Evolutionary conservation across 1,140 invertebrate genomes (phyloP).

Genomic region (Aporrectodea caliginosa): DNA sequence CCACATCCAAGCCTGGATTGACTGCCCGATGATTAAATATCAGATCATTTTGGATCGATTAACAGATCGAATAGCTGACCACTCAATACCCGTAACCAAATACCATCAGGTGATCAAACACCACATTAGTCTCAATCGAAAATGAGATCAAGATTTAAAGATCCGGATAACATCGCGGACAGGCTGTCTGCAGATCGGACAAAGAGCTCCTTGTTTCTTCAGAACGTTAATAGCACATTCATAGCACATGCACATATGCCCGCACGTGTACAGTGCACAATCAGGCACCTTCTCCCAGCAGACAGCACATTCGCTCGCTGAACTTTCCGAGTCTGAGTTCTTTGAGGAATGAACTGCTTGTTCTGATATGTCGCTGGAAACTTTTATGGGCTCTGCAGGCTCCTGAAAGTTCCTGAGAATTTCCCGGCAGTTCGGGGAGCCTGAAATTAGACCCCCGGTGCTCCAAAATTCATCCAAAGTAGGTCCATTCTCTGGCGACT

Average conservation of each 20-base stretch:
- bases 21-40: not conserved
- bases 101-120: not conserved
- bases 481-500: not conserved
- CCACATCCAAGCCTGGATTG: not conserved
- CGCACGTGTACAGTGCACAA: slow-evolving; percentile 90
- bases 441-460: not conserved
- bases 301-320: slow-evolving; percentile 74
- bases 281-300: slow-evolving; percentile 91
- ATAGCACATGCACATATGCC: slow-evolving; percentile 99
- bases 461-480: not conserved
- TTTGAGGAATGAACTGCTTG: too few relatives aligned
- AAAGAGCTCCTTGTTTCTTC: slow-evolving; percentile 76
- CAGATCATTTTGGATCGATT: not conserved
- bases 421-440: not conserved
- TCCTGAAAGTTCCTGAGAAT: not conserved
- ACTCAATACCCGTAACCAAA: not conserved
- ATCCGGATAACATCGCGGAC: slow-evolving; percentile 93
- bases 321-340: slow-evolving; percentile 21
- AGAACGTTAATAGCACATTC: slow-evolving; percentile 89
- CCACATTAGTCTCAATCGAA: not conserved
- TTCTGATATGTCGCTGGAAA: not conserved
- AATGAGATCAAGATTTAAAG: slow-evolving; percentile 69
- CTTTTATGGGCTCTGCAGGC: not conserved
- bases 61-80: not conserved
- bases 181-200: slow-evolving; percentile 85